These are phyloP conservation scores for Girardinichthys multiradiatus DNA, from an alignment of 2,113 vertebrate species.

Conservation along the genomic window DNA sequence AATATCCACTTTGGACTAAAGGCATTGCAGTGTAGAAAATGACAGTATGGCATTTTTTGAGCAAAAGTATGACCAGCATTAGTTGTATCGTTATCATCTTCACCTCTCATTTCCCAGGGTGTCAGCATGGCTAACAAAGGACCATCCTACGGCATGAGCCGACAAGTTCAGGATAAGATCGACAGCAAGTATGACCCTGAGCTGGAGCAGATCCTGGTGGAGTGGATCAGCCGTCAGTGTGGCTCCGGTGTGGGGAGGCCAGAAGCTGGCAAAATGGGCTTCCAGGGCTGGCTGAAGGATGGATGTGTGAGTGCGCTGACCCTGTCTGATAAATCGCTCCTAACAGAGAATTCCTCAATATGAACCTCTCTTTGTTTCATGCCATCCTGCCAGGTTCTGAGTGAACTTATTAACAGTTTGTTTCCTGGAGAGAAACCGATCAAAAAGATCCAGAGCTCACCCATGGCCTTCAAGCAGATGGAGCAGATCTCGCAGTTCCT, in stretches of 20 bases:
- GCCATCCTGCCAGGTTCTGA: constrained; percentile 84
- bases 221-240: constrained; percentile 91
- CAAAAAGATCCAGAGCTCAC: constrained; percentile 87
- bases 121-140: constrained; percentile 96
- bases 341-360: not conserved
- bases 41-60: not conserved
- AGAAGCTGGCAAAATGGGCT: constrained; percentile 88
- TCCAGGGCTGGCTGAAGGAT: constrained; percentile 97
- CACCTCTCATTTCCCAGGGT: constrained; percentile 29
- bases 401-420: constrained; percentile 92
- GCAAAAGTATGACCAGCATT: not conserved
- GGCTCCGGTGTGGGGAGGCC: constrained; percentile 84
- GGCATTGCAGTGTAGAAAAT: not conserved
- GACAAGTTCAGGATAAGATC: constrained; percentile 93
- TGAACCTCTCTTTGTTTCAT: not conserved
- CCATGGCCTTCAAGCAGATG: constrained; percentile 99
- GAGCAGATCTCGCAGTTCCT: constrained; percentile 98
- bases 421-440: constrained; percentile 85
- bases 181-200: constrained; percentile 97
- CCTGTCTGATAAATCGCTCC: not conserved
- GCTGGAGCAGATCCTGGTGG: constrained; percentile 91
- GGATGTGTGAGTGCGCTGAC: constrained; percentile 86
- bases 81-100: not conserved
- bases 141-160: constrained; percentile 94
- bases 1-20: not conserved